These are phyloP conservation scores for Odontothrips loti DNA, from an alignment of 2,888 invertebrate genomes.

Conservation along the genomic window DNA sequence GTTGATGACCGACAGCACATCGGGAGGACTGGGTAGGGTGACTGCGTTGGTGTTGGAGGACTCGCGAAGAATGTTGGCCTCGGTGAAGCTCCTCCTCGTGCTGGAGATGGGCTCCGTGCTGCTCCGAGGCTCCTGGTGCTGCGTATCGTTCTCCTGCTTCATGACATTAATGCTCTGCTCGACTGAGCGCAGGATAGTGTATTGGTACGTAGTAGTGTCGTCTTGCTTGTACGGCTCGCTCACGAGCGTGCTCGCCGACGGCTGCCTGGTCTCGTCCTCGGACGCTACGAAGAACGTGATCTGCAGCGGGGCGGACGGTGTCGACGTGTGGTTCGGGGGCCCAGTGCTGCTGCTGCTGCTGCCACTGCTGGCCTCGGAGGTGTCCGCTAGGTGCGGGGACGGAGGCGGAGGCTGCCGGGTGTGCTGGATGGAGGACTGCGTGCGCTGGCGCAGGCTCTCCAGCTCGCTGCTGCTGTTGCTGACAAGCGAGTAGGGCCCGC, in stretches of 20 bases:
- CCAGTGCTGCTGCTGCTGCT: background rate
- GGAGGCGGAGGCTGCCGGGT: background rate
- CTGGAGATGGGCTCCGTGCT: background rate
- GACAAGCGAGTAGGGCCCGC: background rate
- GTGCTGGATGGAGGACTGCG: background rate
- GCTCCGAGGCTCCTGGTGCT: background rate
- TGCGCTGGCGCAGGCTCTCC: background rate
- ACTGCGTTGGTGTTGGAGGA: background rate
- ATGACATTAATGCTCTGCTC: conserved; percentile 8
- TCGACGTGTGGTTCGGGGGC: background rate
- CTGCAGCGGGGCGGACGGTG: background rate
- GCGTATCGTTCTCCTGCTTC: background rate
- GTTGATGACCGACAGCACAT: background rate
- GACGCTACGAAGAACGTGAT: conserved; percentile 3
- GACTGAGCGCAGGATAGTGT: background rate
- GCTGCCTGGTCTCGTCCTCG: background rate
- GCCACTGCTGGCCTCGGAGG: no score
- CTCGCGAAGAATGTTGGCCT: background rate
- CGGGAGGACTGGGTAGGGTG: background rate
- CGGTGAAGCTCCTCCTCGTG: background rate
- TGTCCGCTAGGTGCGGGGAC: no score
- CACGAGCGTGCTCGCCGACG: conserved; percentile 12
- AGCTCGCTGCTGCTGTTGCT: background rate
- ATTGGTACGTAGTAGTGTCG: conserved; percentile 3
- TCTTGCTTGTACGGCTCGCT: background rate